These are phyloP conservation scores for Etheostoma cragini DNA, from an alignment of 2,113 vertebrate species.

Conservation along the genomic window DNA sequence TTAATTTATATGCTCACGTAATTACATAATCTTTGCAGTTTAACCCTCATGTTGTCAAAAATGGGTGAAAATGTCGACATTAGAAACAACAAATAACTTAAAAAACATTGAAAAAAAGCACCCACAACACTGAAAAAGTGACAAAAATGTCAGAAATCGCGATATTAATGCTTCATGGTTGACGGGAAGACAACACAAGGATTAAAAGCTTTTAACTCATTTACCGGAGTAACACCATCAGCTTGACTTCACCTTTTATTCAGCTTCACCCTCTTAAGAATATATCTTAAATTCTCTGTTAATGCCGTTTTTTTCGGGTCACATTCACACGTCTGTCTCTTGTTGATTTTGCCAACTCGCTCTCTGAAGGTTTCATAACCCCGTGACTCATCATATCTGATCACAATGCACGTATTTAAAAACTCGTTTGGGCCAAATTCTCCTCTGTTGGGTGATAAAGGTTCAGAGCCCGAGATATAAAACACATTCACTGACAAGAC, in stretches of 20 bases:
- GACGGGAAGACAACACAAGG: too few relatives aligned
- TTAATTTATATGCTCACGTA: too few relatives aligned
- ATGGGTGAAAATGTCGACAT: too few relatives aligned
- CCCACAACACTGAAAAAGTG: too few relatives aligned
- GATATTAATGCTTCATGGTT: too few relatives aligned
- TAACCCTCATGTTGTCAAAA: too few relatives aligned
- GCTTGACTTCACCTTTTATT: not conserved
- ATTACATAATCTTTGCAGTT: too few relatives aligned
- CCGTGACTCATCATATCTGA: conserved; percentile 40
- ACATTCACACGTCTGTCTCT: not conserved
- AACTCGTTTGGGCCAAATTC: not conserved
- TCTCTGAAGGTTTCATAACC: conserved; percentile 12
- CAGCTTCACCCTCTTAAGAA: not conserved
- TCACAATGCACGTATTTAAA: not conserved
- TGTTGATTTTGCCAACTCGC: not conserved
- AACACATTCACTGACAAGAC: not conserved
- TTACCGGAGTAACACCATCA: not conserved
- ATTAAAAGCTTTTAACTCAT: not conserved
- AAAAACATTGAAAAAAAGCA: too few relatives aligned
- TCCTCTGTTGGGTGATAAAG: not conserved
- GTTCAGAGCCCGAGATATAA: not conserved
- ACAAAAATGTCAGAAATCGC: too few relatives aligned
- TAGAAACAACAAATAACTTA: too few relatives aligned
- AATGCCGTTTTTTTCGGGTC: too few relatives aligned
- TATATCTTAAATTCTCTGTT: not conserved